Evolutionary conservation across 1,140 invertebrate species (phyloP).

Genomic region (Adoxophyes honmai): DNA sequence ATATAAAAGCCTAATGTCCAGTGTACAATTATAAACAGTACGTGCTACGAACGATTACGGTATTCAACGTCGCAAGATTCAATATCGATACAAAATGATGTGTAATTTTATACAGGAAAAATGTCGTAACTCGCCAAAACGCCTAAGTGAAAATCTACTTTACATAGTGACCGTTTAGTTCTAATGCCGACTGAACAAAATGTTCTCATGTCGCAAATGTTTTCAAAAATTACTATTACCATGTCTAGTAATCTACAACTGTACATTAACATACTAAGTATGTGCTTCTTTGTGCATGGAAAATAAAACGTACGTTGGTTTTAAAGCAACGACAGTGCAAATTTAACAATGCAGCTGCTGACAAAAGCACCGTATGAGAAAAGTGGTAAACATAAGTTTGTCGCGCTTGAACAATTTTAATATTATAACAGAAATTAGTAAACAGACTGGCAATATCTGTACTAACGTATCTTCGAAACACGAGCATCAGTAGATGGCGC

Average conservation of each 20-base stretch:
- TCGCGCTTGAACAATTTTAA: no score
- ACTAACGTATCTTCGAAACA: no score
- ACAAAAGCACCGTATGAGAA: no score
- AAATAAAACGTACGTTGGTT: no score
- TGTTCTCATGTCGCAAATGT: not conserved
- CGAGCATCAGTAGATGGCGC: no score
- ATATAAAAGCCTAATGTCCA: not conserved
- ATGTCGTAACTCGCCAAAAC: conserved; percentile 1
- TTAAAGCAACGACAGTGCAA: no score
- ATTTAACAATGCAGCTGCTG: no score
- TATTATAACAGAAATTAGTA: no score
- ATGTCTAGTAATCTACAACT: not conserved
- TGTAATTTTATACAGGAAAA: conserved; percentile 6
- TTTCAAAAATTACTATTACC: conserved; percentile 1
- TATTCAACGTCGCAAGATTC: not conserved
- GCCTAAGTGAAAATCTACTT: conserved; percentile 8
- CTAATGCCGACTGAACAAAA: not conserved
- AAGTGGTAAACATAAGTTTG: no score
- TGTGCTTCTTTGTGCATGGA: no score
- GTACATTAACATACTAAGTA: no score
- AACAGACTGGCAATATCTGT: no score
- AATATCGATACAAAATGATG: not conserved
- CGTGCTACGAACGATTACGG: not conserved
- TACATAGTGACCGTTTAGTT: not conserved
- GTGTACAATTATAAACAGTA: not conserved